These are phyloP conservation scores for Andrena fulva DNA, from an alignment of 2,888 invertebrate species.

Conservation along the genomic window DNA sequence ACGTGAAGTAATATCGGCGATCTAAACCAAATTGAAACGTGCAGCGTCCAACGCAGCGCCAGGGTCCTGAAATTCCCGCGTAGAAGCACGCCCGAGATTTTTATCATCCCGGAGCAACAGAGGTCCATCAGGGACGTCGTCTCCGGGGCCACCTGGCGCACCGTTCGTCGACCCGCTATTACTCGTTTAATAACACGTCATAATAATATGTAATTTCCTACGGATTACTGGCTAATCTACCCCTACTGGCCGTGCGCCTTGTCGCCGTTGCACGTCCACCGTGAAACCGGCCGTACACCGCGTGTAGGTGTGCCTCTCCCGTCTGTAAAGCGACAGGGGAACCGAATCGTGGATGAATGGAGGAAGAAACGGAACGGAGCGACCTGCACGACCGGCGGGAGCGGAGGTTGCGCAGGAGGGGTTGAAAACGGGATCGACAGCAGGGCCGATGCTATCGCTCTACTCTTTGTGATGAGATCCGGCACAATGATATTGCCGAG, in stretches of 20 bases:
- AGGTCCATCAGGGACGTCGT: constrained; percentile 65
- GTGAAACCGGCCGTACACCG: neutral
- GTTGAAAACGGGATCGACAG: constrained; percentile 67
- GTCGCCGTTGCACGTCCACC: neutral
- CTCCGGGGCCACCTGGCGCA: constrained; percentile 70
- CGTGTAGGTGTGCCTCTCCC: neutral
- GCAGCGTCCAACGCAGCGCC: neutral
- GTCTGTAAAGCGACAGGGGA: constrained; percentile 54
- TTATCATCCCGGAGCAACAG: constrained; percentile 57
- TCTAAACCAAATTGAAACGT: no score
- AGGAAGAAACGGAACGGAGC: constrained; percentile 59
- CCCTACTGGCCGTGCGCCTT: constrained; percentile 3
- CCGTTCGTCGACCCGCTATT: constrained; percentile 70
- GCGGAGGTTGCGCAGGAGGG: constrained; percentile 42
- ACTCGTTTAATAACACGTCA: constrained; percentile 79
- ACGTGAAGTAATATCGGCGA: no score
- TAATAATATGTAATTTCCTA: constrained; percentile 78
- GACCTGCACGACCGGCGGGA: constrained; percentile 4
- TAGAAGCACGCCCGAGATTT: constrained; percentile 53
- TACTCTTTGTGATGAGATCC: constrained; percentile 82
- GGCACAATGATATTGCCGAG: constrained; percentile 78
- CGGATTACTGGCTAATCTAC: constrained; percentile 59
- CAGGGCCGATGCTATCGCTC: constrained; percentile 78
- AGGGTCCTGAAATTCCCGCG: constrained; percentile 6
- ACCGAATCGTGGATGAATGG: constrained; percentile 68